Percentiles rank a stretch among this genome's conserved stretches.
These are phyloP conservation scores for Apeira syringaria DNA, from an alignment of 2,888 invertebrate species.

Conservation along the genomic window DNA sequence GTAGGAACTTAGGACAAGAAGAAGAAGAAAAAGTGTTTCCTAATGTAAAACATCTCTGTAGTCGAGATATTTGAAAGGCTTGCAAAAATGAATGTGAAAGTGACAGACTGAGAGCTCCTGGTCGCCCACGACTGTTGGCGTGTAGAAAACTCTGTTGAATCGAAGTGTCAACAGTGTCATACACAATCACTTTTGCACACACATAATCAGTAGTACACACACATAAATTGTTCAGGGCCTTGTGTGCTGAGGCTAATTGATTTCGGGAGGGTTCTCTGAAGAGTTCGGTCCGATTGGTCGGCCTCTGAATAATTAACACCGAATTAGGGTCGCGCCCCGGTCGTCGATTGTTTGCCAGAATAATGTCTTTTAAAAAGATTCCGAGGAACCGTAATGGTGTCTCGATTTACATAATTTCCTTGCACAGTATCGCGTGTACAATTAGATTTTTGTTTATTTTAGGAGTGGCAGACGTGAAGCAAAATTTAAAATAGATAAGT, in stretches of 20 bases:
- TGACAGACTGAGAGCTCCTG: neutral
- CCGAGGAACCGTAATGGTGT: slow-evolving; percentile 43
- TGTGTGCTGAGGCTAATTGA: slow-evolving; percentile 70
- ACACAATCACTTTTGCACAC: slow-evolving; percentile 34
- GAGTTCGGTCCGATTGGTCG: slow-evolving; percentile 47
- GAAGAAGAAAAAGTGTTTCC: too few species aligned
- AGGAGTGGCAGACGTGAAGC: slow-evolving; percentile 19
- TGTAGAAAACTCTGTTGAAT: slow-evolving; percentile 31
- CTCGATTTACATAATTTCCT: slow-evolving; percentile 47
- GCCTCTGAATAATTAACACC: slow-evolving; percentile 68
- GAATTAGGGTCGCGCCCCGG: slow-evolving; percentile 50
- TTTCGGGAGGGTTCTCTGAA: slow-evolving; percentile 45
- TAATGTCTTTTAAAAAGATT: slow-evolving; percentile 60
- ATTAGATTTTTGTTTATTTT: slow-evolving; percentile 34
- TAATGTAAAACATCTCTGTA: too few species aligned
- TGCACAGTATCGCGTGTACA: slow-evolving; percentile 36
- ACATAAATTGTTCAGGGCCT: slow-evolving; percentile 53
- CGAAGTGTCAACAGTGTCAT: slow-evolving; percentile 38
- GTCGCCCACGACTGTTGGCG: neutral
- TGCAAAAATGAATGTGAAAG: too few species aligned
- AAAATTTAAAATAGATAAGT: slow-evolving; percentile 1
- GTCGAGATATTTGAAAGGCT: too few species aligned
- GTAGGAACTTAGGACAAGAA: too few species aligned
- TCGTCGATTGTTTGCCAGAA: slow-evolving; percentile 53
- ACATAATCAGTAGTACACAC: slow-evolving; percentile 36